Base-by-base conservation (phyloP, 1,140 invertebrate genomes). In the Melanaphis sacchari region DNA sequence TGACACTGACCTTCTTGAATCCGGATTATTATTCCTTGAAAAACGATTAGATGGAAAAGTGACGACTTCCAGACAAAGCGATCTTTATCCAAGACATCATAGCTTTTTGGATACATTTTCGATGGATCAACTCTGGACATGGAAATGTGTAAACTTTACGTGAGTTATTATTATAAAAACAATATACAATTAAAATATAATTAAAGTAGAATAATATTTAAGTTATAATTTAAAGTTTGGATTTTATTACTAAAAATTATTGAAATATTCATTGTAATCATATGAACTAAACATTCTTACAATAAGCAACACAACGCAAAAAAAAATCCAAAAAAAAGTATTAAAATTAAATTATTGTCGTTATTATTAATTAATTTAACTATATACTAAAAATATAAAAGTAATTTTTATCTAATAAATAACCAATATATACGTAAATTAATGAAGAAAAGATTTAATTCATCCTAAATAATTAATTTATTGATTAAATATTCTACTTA, bases 121-220 rank as follows among this genome's bases (percentile, higher is more conserved):
- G 2, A 95, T 96, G 87, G 96, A 97, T 93, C 95, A 96, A 59
- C 95, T 96, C 0, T 97, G 96, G 96, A 95, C 96, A 94, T 96
- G 96, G 96, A 96, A 96, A 93, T 96, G 96, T 93, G 96, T 96
- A 93, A 97, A 96, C 94, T 96, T 96, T 94, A 96, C 96, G 96
- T 96, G 94, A 96, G 96, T 95, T 52, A 89, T 49, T 41, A 2
- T 46, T 26, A n/a, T n/a, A 76, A n/a, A 76, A 76, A 36, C 18
- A n/a, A 18, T 36, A 5, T 24, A 0, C 5, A 24, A 24, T 24
- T n/a, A 6, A 76, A 59, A 59, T 59, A 76, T 66, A 66, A 15
- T 52, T 52, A 52, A 52, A n/a, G n/a, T 4, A 0, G 4, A 52
- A 18, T n/a, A 18, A 54, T 54, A 8, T 54, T 54, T 76, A 76